Evolutionary conservation across 2,888 invertebrate species (phyloP).

Genomic region (Chrysodeixis includens): DNA sequence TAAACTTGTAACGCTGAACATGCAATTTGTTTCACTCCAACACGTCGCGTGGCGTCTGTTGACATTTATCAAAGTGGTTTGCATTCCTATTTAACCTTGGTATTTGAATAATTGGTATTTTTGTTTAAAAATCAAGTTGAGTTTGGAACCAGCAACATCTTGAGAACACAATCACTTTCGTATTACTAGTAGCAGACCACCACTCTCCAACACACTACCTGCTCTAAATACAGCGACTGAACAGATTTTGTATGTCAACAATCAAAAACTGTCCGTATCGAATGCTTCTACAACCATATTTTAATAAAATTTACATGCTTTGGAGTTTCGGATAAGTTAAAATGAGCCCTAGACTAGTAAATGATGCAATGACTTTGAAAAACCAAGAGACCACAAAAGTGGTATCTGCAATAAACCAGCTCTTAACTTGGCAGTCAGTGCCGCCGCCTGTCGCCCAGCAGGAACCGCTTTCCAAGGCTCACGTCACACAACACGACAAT

Average conservation of each 20-base stretch:
- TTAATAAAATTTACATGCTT: no score
- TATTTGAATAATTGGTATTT: conserved; percentile 39
- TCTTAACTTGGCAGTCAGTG: no score
- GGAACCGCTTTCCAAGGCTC: conserved; percentile 32
- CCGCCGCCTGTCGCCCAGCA: no score
- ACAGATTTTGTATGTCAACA: neutral
- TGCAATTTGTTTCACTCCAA: neutral
- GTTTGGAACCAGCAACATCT: conserved; percentile 20
- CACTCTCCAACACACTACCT: neutral
- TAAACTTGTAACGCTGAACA: neutral
- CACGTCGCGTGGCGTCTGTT: conserved; percentile 10
- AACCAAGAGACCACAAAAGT: no score
- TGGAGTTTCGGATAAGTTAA: no score
- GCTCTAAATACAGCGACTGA: neutral
- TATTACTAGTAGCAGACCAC: conserved; percentile 7
- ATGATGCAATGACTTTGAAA: no score
- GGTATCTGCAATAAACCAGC: no score
- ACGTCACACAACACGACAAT: conserved; percentile 23
- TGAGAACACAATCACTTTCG: conserved; percentile 22
- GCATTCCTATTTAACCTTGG: conserved; percentile 37
- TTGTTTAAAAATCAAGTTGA: conserved; percentile 18
- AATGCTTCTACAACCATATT: no score
- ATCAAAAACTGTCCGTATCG: neutral
- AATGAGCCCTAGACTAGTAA: no score
- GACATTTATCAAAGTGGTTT: conserved; percentile 15